Evolutionary conservation across 2,888 invertebrate species (phyloP).

Genomic region (Anodontia alba): DNA sequence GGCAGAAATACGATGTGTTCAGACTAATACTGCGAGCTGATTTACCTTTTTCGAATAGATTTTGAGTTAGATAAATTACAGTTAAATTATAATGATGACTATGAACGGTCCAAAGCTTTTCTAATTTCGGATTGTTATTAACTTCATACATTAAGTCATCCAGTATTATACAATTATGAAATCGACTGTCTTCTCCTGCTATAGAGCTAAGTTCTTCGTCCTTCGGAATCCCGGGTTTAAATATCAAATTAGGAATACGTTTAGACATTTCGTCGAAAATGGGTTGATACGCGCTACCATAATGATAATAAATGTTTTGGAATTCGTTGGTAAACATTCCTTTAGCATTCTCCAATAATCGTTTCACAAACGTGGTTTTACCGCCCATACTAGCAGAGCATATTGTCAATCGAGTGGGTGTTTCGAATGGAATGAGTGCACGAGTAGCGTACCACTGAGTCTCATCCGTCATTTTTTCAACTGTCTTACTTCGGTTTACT

Average conservation of each 20-base stretch:
- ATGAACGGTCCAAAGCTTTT: constrained; percentile 24
- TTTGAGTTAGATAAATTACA: constrained; percentile 29
- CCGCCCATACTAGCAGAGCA: background rate
- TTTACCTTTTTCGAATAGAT: constrained; percentile 21
- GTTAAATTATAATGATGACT: constrained; percentile 35
- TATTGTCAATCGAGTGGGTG: constrained; percentile 7
- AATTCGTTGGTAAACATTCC: constrained; percentile 5
- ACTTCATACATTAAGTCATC: constrained; percentile 21
- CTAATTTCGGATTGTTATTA: background rate
- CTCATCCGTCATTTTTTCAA: background rate
- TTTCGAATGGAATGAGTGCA: constrained; percentile 15
- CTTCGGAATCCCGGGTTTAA: background rate
- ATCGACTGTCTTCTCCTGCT: background rate
- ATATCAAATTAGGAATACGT: constrained; percentile 18
- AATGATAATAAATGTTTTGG: constrained; percentile 17
- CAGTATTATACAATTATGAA: background rate
- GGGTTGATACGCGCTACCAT: constrained; percentile 3
- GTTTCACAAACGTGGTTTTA: constrained; percentile 13
- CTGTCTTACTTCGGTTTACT: background rate
- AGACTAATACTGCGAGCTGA: constrained; percentile 14
- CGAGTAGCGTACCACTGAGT: background rate
- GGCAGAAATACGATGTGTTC: background rate
- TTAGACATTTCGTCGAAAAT: constrained; percentile 24
- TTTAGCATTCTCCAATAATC: constrained; percentile 2
- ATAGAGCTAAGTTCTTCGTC: background rate